These are phyloP conservation scores for Marmota monax DNA, from an alignment of 2,113 vertebrate species.

Conservation along the genomic window DNA sequence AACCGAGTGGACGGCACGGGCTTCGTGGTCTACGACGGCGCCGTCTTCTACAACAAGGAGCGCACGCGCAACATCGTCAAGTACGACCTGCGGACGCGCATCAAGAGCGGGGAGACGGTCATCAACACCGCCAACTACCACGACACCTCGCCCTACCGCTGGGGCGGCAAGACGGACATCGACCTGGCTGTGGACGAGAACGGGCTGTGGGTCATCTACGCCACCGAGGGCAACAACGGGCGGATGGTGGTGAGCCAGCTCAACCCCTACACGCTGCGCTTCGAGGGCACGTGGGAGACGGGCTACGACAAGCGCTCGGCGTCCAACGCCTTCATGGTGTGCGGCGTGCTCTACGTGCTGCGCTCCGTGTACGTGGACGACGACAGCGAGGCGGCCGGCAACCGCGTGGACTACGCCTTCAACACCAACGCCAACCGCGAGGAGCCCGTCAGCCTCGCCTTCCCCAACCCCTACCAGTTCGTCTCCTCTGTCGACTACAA, in stretches of 20 bases:
- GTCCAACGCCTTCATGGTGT: slow-evolving; percentile 98
- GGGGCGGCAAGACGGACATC: slow-evolving; percentile 97
- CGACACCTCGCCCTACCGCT: slow-evolving; percentile 96
- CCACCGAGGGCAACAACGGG: slow-evolving; percentile 95
- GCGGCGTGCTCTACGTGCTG: slow-evolving; percentile 95
- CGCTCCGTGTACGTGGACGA: slow-evolving; percentile 96
- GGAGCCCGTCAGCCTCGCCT: slow-evolving; percentile 90
- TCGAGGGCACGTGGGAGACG: slow-evolving; percentile 97
- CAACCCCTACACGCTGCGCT: slow-evolving; percentile 96
- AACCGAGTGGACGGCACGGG: slow-evolving; percentile 96
- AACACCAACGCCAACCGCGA: slow-evolving; percentile 94
- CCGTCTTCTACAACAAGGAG: slow-evolving; percentile 98
- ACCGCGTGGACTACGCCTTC: slow-evolving; percentile 95
- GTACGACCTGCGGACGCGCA: slow-evolving; percentile 95
- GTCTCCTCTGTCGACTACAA: slow-evolving; percentile 97
- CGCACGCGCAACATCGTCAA: slow-evolving; percentile 97
- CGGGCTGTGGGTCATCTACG: slow-evolving; percentile 97
- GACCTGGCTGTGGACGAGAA: slow-evolving; percentile 97
- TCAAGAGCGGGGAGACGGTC: slow-evolving; percentile 97
- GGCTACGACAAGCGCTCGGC: slow-evolving; percentile 96
- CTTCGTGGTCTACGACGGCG: slow-evolving; percentile 97
- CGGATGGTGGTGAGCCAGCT: slow-evolving; percentile 95
- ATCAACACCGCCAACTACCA: slow-evolving; percentile 97
- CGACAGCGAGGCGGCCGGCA: slow-evolving; percentile 94
- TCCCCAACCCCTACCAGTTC: slow-evolving; percentile 97